phyloP scores from a whole-genome alignment of 1,140 invertebrate species.

The Drosophila varians region DNA sequence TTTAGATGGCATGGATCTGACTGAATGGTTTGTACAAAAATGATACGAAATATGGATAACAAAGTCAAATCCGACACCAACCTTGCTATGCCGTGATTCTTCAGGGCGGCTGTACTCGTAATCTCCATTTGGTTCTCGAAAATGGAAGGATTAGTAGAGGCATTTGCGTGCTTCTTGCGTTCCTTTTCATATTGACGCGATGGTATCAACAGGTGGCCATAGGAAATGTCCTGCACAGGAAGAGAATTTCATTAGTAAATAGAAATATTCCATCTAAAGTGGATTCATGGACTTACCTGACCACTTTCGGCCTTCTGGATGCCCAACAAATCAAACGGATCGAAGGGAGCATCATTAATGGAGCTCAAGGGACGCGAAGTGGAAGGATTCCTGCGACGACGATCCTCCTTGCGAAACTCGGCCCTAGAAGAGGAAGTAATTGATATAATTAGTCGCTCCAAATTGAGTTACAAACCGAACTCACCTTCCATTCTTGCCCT shows the following conservation, averaged over 20 bases:
- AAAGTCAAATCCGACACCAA: conserved; percentile 49
- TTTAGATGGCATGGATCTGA: conserved; percentile 35
- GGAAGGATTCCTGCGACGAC: conserved; percentile 91
- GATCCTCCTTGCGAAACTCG: conserved; percentile 89
- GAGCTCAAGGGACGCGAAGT: conserved; percentile 92
- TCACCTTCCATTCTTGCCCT: conserved; percentile 88
- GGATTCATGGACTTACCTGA: no score
- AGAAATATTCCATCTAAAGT: no score
- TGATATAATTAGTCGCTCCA: no score
- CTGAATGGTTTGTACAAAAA: conserved; percentile 25
- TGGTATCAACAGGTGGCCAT: conserved; percentile 92
- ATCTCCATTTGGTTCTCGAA: conserved; percentile 82
- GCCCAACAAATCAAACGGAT: conserved; percentile 93
- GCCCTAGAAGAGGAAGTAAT: conserved; percentile 84
- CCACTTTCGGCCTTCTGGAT: conserved; percentile 93
- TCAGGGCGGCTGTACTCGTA: conserved; percentile 74
- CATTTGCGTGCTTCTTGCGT: conserved; percentile 70
- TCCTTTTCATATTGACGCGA: conserved; percentile 86
- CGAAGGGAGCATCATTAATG: conserved; percentile 91
- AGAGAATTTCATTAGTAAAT: conserved; percentile 67
- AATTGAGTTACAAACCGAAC: conserved; percentile 6
- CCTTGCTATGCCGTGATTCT: conserved; percentile 83
- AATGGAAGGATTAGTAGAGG: conserved; percentile 59
- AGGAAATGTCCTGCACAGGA: conserved; percentile 89
- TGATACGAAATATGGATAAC: conserved; percentile 23